Conservation (phyloP, 2,888 invertebrate species). For the Dryococelus australis region DNA sequence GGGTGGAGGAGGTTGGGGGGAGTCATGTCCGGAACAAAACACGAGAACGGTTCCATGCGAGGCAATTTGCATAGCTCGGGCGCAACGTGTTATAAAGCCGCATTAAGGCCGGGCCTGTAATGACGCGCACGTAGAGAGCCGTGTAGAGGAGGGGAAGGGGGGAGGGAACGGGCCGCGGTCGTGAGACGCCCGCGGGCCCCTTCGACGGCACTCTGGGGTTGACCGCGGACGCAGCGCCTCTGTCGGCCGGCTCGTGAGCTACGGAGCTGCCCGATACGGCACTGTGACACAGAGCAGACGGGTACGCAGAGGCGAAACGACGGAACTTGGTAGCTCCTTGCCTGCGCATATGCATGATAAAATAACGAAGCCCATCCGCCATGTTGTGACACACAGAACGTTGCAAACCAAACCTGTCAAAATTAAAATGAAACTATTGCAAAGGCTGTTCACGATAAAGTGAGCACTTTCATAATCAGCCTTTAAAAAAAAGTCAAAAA, state of each 20-base stretch:
- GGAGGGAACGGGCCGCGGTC: not conserved
- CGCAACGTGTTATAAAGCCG: constrained; percentile 26
- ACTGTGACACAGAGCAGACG: too few relatives aligned
- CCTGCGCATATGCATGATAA: too few relatives aligned
- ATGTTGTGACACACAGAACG: too few relatives aligned
- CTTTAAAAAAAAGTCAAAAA: too few relatives aligned
- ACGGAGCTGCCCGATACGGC: not conserved
- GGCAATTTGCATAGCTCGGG: constrained; percentile 26
- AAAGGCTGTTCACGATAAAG: too few relatives aligned
- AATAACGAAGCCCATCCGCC: too few relatives aligned
- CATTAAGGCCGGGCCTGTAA: constrained; percentile 22
- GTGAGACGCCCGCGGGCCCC: not conserved
- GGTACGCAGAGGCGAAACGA: too few relatives aligned
- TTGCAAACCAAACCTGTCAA: too few relatives aligned
- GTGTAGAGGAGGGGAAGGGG: not conserved
- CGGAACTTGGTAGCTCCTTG: too few relatives aligned
- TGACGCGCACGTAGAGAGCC: constrained; percentile 21
- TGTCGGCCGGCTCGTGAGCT: not conserved
- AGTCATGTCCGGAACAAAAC: constrained; percentile 25
- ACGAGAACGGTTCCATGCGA: constrained; percentile 23
- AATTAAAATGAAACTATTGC: too few relatives aligned
- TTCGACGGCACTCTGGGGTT: not conserved
- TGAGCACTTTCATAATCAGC: too few relatives aligned
- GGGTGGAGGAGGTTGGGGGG: not conserved
- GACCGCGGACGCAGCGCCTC: not conserved